Base-by-base conservation (phyloP, 2,797 vertebrate species). In the Lutjanus argentimaculatus region DNA sequence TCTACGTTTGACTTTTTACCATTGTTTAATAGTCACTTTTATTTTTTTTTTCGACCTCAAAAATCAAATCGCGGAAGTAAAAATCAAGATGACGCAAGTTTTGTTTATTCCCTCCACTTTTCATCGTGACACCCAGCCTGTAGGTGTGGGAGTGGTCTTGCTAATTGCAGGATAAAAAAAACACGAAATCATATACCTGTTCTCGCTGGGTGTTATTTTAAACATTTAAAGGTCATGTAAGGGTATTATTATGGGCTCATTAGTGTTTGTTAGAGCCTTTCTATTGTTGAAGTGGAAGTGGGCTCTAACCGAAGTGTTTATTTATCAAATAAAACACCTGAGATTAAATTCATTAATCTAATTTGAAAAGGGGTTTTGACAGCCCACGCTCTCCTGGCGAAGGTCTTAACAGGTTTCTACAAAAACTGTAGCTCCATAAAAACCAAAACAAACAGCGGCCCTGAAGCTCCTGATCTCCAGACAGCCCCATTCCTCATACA, bases 71-170 rank as follows among this genome's bases (percentile, higher is more conserved):
- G 25, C 25, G 25, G 25, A 25, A 25, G 25, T 25, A 56, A 3
- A 57, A 57, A 17, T 21, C 6, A 48, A 46, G 5, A 4, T 10
- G n/a, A 4, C 5, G 51, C 40, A 53, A 1, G 13, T n/a, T 25
- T n/a, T 6, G 55, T 64, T 1, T 15, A 5, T 22, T 79, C 30
- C 30, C 30, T 21, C 21, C 17, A 13, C 15, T 25, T 67, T 65
- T 30, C 1, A 16, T 25, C 6, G 17, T n/a, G n/a, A 45, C 36
- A 9, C 46, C 8, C 49, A 30, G 8, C 10, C 77, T 56, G 12
- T 5, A 79, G 79, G 77, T 55, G 69, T 16, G 52, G 83, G 73
- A 73, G 79, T 64, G 58, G 6, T 48, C 0, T 2, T 42, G 9
- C 0, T 22, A 57, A 62, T 79, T 22, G 30, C 30, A 58, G 12